Evolutionary conservation across 2,888 invertebrate genomes (phyloP).

Genomic region (Melikaiella ostensackeni): DNA sequence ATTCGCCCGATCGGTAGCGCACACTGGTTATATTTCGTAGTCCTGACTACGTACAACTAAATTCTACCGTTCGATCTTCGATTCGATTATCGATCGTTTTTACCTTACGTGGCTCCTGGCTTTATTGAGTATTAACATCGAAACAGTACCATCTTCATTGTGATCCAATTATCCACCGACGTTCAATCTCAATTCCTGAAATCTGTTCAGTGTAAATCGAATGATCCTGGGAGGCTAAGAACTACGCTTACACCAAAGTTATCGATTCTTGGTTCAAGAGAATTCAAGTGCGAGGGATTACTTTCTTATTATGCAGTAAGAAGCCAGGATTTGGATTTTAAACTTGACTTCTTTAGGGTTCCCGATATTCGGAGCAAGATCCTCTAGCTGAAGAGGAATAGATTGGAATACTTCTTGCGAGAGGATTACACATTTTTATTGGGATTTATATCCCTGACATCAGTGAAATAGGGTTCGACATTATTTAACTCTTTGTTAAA

Average conservation of each 20-base stretch:
- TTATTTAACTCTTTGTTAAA: too few species aligned
- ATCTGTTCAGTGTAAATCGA: constrained; percentile 26
- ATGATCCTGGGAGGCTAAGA: constrained; percentile 3
- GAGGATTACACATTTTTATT: constrained; percentile 5
- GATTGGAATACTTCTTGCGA: neutral
- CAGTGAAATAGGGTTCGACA: too few species aligned
- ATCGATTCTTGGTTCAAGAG: constrained; percentile 30
- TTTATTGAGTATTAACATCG: constrained; percentile 28
- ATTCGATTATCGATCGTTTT: constrained; percentile 36
- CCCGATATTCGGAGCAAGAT: constrained; percentile 4
- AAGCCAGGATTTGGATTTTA: constrained; percentile 18
- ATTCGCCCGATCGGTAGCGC: constrained; percentile 67
- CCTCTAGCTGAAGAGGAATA: neutral
- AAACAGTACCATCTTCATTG: constrained; percentile 33
- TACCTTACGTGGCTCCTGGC: constrained; percentile 23
- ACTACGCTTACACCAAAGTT: constrained; percentile 17
- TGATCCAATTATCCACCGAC: constrained; percentile 35
- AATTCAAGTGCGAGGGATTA: constrained; percentile 31
- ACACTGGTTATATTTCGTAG: constrained; percentile 37
- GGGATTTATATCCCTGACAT: constrained; percentile 4
- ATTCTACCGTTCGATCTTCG: constrained; percentile 24
- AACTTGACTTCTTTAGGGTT: constrained; percentile 9
- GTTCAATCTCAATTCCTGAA: constrained; percentile 22
- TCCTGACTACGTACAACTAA: constrained; percentile 13
- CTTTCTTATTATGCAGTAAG: constrained; percentile 34